Base-by-base conservation (phyloP, 2,797 vertebrate species). In the Scyliorhinus canicula region DNA sequence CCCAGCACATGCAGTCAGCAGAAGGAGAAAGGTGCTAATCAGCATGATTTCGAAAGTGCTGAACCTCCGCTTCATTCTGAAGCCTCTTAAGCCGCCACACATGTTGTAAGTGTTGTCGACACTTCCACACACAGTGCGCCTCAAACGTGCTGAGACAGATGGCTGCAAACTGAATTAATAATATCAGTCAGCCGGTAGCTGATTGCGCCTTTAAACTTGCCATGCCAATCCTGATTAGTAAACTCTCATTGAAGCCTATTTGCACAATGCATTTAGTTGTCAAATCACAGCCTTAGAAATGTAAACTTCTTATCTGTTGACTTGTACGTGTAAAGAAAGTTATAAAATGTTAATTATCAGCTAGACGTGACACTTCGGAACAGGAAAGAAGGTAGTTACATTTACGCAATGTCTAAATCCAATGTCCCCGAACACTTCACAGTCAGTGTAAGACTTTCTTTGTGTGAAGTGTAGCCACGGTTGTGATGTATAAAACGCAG, bases 321-420 rank as follows among this genome's bases (percentile, higher is more conserved):
- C 65, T n/a, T 44, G 57, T 26, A n/a, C 3, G 1, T 8, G 3
- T 24, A 65, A 24, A 65, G 19, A 9, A 44, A 65, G 26, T 65
- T 40, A 35, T 65, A 91, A 91, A 74, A 91, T 50, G 44, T 63
- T 91, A 91, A 91, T 65, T 40, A 91, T 44, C n/a, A 91, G 60
- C 60, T 65, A 44, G 3, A 3, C 9, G 8, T 91, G n/a, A 65
- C 19, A 40, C 21, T 91, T 3, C 0, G 44, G 8, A 63, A 3
- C 19, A 60, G 6, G 40, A 9, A 91, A 44, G 8, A 0, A 26
- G 7, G 1, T 31, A 28, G 14, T 31, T 12, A 50, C 79, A 50
- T 55, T 52, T 28, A 52, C 28, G 44, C 79, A 84, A 50, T 8
- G 44, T 16, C n/a, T 79, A 2, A 65, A 65, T 19, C 63, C 19